Base-by-base conservation (phyloP, 1,140 invertebrate genomes). In the Cylas formicarius region DNA sequence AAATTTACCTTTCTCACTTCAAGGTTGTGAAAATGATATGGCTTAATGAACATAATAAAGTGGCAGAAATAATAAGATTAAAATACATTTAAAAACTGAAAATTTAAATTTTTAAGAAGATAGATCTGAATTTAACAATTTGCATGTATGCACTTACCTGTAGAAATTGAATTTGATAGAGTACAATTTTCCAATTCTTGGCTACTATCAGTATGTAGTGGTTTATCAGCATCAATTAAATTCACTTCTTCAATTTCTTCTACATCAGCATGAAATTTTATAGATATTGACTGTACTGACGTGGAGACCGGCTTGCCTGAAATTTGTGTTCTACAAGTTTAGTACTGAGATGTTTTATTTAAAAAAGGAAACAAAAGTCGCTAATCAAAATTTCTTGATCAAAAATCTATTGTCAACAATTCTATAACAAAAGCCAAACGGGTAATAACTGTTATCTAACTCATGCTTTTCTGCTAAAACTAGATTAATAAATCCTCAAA, bases 251-350 rank as follows among this genome's bases (percentile, higher is more conserved):
- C 80, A 39, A 84, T 60, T 62, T 81, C 77, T 52, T 84, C 80
- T 53, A 79, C 78, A 52, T 75, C 81, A 19, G 78, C 76, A 69
- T 81, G 79, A 56, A 82, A 84, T 59, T 76, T 75, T 52, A 84
- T 78, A 10, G 75, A 69, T 41, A 76, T 61, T 6, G 62, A 57
- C 32, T 75, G 74, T 44, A 75, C 72, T 14, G 78, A 78, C 32
- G 78, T 74, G 24, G 75, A 75, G 18, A 78, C 72, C 29, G 77
- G 66, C 71, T 81, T 81, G 55, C 78, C 80, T 82, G 56, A 20
- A 59, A 67, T 49, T 26, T 17, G 17, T 10, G 13, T 4, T 5
- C 27, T 5, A 63, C 41, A 48, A 28, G 16, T 28, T 11, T 14
- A 40, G 27, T 11, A 44, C 36, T 14, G 8, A 24, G 11, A 56